A percentile compares a stretch with the other conserved stretches of the same genome.
These are phyloP conservation scores for Yponomeuta plumbellus DNA, from an alignment of 2,888 invertebrate species.

Conservation along the genomic window DNA sequence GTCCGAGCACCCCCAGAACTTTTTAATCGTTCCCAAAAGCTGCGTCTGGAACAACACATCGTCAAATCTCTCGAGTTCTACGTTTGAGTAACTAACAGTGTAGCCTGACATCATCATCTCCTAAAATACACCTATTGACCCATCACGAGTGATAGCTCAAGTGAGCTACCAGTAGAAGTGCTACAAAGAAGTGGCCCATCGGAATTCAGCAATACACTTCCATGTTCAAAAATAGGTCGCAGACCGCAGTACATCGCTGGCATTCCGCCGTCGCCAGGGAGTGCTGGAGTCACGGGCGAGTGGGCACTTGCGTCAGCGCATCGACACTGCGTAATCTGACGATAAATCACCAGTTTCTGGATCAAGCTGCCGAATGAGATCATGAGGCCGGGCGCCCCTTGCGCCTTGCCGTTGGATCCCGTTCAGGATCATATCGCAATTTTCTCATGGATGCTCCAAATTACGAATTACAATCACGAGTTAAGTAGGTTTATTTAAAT, in stretches of 20 bases:
- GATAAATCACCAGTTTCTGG: slow-evolving; percentile 61
- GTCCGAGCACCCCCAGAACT: no score
- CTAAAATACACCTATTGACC: no score
- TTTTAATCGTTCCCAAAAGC: no score
- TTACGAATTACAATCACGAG: neutral
- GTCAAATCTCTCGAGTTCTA: no score
- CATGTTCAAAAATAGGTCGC: slow-evolving; percentile 56
- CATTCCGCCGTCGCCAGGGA: slow-evolving; percentile 52
- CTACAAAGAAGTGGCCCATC: neutral
- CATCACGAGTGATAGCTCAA: no score
- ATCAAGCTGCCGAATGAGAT: slow-evolving; percentile 57
- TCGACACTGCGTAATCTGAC: slow-evolving; percentile 54
- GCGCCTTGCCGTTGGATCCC: neutral
- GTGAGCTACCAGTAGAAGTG: neutral
- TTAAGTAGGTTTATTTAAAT: neutral
- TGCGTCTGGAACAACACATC: no score
- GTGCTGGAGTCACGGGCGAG: slow-evolving; percentile 67
- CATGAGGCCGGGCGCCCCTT: slow-evolving; percentile 35
- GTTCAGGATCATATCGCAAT: slow-evolving; percentile 1
- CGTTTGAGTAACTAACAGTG: no score
- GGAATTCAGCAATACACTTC: slow-evolving; percentile 42
- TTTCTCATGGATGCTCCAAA: neutral
- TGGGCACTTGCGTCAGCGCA: slow-evolving; percentile 65
- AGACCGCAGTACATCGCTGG: slow-evolving; percentile 29
- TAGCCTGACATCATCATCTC: no score